Evolutionary conservation across 1,140 invertebrate genomes (phyloP).

Genomic region (Cheumatopsyche charites): DNA sequence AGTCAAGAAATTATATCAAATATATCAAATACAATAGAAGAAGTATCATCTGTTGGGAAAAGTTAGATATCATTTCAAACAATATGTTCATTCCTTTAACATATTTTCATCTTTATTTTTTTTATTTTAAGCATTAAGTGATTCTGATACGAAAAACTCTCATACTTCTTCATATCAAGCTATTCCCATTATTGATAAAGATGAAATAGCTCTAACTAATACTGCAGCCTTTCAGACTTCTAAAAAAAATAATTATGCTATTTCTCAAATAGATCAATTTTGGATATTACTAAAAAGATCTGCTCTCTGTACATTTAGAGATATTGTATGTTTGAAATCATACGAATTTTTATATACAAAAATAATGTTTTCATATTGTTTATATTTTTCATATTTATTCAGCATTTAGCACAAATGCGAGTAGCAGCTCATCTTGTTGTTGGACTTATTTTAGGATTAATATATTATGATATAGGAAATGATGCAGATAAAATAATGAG

Average conservation of each 20-base stretch:
- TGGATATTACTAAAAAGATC: slow-evolving; percentile 66
- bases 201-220: neutral
- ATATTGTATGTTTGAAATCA: slow-evolving; percentile 61
- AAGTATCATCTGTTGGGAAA: slow-evolving; percentile 20
- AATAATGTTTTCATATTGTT: neutral
- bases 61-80: neutral
- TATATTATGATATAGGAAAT: slow-evolving; percentile 82
- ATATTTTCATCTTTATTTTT: neutral
- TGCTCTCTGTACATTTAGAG: slow-evolving; percentile 66
- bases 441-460: slow-evolving; percentile 77
- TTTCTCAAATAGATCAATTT: slow-evolving; percentile 65
- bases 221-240: neutral
- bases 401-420: slow-evolving; percentile 77
- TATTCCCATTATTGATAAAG: neutral
- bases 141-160: neutral
- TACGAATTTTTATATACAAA: neutral
- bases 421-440: slow-evolving; percentile 74
- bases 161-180: neutral
- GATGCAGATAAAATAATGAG: slow-evolving; percentile 77
- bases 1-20: slow-evolving; percentile 27
- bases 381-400: slow-evolving; percentile 48
- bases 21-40: slow-evolving; percentile 33
- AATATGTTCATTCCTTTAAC: too few species aligned
- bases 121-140: neutral
- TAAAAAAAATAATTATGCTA: slow-evolving; percentile 44